Base-by-base conservation (phyloP, 2,888 invertebrate genomes). In the Antheraea yamamai region DNA sequence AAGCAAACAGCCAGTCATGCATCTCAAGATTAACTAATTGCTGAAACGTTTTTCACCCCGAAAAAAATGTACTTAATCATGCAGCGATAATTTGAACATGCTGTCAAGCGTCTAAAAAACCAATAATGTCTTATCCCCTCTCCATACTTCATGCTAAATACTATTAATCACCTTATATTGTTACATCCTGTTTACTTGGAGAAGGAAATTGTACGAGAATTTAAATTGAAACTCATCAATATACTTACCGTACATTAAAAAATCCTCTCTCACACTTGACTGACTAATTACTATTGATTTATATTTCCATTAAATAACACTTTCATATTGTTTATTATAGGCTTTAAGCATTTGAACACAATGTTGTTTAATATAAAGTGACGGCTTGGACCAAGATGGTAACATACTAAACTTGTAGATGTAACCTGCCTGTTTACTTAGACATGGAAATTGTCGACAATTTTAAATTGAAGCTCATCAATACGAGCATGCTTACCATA, bases 21-120 rank as follows among this genome's bases (percentile, higher is more conserved):
- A 52, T 23, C 64, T n/a, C 51, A 51, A 35, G 72, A 51, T 52
- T n/a, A 75, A 75, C 52, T 73, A 73, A 75, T 75, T 68, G 75
- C 72, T 64, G 23, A 58, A 55, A 70, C 35, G 61, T 75, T 75
- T 75, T 75, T 75, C 73, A 75, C 39, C 16, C 10, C 68, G 55
- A 47, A 55, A 75, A n/a, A 73, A 75, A 73, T 75, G 35, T 73
- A 61, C 68, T 20, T 30, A 39, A 70, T 73, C 73, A 73, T 61
- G 73, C 73, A 39, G 70, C 74, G 51, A 74, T 47, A 70, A 71
- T 71, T 74, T 74, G 70, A 70, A n/a, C 70, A n/a, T n/a, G 70
- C 71, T 47, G 74, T 52, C 26, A 74, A 20, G 58, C 26, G 70
- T 39, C 26, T 58, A 71, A 58, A 66, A 71, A 68, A 71, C 58